These are phyloP conservation scores for Amphimedon queenslandica DNA, from an alignment of 37 sponge, comb jelly and placozoan genomes.

Conservation along the genomic window DNA sequence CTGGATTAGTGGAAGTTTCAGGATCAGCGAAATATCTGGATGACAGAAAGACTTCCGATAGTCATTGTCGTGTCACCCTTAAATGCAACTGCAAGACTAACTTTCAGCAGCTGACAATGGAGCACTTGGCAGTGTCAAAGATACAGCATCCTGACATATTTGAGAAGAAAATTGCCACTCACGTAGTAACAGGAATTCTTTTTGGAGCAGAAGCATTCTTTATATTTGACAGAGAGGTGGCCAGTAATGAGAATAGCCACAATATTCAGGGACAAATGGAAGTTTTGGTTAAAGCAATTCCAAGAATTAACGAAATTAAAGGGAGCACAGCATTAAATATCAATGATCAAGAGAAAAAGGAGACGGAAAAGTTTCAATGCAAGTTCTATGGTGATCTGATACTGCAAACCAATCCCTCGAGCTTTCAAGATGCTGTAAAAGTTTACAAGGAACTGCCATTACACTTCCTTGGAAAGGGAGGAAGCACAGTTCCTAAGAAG, in stretches of 20 bases:
- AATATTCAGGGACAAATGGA: constrained; percentile 12
- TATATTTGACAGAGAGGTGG: constrained; percentile 31
- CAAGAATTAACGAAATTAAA: background rate
- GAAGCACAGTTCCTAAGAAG: constrained; percentile 11
- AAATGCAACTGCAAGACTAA: constrained; percentile 17
- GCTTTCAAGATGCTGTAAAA: constrained; percentile 26
- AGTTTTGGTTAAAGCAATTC: constrained; percentile 9
- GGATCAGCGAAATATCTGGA: constrained; percentile 34
- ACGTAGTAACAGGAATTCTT: constrained; percentile 29
- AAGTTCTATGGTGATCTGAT: constrained; percentile 35
- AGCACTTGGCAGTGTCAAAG: constrained; percentile 3
- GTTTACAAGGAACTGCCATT: constrained; percentile 20
- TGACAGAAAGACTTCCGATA: constrained; percentile 32
- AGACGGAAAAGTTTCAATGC: constrained; percentile 25
- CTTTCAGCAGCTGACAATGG: constrained; percentile 34
- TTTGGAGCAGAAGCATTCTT: constrained; percentile 54
- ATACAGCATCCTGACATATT: constrained; percentile 21
- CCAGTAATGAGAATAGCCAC: background rate
- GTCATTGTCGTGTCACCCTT: constrained; percentile 35
- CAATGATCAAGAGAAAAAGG: background rate
- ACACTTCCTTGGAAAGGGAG: background rate
- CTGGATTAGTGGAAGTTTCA: constrained; percentile 19
- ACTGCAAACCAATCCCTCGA: constrained; percentile 12
- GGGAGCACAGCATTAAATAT: background rate
- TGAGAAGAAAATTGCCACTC: constrained; percentile 24